Conservation (phyloP, 2,888 invertebrate genomes). For the Halocaridina rubra region DNA sequence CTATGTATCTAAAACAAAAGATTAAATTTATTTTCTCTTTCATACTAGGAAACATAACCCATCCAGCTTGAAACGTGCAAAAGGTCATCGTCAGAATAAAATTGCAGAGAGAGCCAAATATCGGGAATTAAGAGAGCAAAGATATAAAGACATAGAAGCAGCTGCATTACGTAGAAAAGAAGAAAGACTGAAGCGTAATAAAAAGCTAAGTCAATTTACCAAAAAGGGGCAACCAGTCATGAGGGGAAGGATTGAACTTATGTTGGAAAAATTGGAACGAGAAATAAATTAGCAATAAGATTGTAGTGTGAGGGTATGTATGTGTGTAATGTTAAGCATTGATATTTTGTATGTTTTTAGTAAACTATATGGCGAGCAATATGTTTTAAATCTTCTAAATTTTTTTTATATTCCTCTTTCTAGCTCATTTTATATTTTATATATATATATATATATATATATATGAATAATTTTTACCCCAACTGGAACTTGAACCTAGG, state of each 20-base stretch:
- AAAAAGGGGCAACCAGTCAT: conserved; percentile 87
- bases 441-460: no score
- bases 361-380: no score
- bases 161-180: conserved; percentile 74
- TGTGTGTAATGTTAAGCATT: no score
- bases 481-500: no score
- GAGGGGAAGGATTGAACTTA: conserved; percentile 82
- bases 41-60: conserved; percentile 23
- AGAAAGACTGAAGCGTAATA: conserved; percentile 78
- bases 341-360: no score
- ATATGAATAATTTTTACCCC: no score
- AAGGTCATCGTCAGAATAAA: conserved; percentile 72
- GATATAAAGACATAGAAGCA: conserved; percentile 20
- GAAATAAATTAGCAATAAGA: background rate
- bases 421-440: no score
- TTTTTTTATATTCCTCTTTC: no score
- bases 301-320: no score
- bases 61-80: conserved; percentile 68
- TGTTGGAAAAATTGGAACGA: conserved; percentile 73
- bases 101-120: conserved; percentile 73
- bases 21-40: no score
- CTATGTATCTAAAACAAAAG: no score
- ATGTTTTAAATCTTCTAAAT: no score
- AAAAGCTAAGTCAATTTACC: conserved; percentile 81
- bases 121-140: conserved; percentile 69